Evolutionary conservation across 2,888 invertebrate genomes (phyloP), one percentile per base, ranked within the genome.

Genomic region (Oxyscelio sp.): DNA sequence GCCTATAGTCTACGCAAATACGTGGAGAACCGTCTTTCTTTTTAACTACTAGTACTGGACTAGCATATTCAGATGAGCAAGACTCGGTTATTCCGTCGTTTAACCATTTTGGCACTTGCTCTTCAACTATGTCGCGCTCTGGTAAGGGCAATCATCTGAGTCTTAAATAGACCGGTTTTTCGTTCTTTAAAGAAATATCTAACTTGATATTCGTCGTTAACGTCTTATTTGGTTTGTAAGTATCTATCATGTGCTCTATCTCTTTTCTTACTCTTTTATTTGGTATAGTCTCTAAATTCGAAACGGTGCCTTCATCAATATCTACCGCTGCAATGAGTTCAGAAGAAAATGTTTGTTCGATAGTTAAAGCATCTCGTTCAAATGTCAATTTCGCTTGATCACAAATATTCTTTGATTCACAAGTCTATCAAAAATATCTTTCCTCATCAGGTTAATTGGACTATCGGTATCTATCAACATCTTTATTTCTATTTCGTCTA

Each of bases 381-480:
- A 50, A 50, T 4, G 19, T 43, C 9, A 70, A 6, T 27, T 70
- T 38, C 3, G 70, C 70, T 4, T 54, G 31, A 11, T 70, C 38
- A 13, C 40, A 22, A 45, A 71, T 45, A 56, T 43, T n/a, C 31
- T 15, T 70, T 13, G 15, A 70, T 40, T 50, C 1, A 34, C 15
- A 9, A 66, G n/a, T 38, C 22, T 34, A 19, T 38, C 40, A 24
- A 45, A 43, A 4, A 59, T 34, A 11, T 58, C 27, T 11, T 71
- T 48, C 5, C 48, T n/a, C 4, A 71, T 56, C 8, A 71, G n/a
- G 6, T 31, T 48, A 4, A 71, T 43, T 2, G 71, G 56, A 58
- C 71, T 71, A 2, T 48, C 71, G 11, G 71, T 71, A 19, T 71
- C 71, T 27, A 71, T 24, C 13, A 71, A 34, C 38, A 58, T 11